Evolutionary conservation across 2,888 invertebrate genomes (phyloP), one percentile per base, ranked within the genome.

Genomic region (Megastigmus dorsalis): DNA sequence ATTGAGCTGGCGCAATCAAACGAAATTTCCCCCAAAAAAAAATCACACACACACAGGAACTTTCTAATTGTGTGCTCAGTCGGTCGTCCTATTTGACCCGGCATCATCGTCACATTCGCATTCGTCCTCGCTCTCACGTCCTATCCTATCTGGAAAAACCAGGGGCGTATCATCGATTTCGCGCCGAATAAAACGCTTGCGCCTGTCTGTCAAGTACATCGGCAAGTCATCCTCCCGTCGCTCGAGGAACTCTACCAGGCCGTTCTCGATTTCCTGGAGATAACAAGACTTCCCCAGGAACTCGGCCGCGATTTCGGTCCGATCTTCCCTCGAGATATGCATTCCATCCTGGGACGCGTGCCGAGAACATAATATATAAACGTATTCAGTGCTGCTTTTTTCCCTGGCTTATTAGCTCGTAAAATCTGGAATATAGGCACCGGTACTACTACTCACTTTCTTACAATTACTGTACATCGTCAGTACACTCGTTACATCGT

Each of bases 191-290:
- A 75, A 74, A 13, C 76, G 78, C 15, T 81, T 48, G 55, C 76
- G 82, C 26, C 75, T 70, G n/a, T 79, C 78, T 59, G 79, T 82
- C 65, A 75, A 80, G 43, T 84, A 85, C 78, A 81, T 81, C 3
- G 83, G 80, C 9, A 85, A 70, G 20, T 83, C 80, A 20, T 79
- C 66, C 59, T 81, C 79, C 60, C 63, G 79, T 62, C 77, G 74
- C 68, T 82, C 79, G 30, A 85, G 67, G 55, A 83, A 84, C 28
- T 81, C 79, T 3, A 83, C 30, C 23, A 85, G 43, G 20, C 67
- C 78, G 6, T 77, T 78, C 52, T 82, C 79, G 13, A 85, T 73
- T 30, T 81, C 77, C 26, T 79, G 75, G 3, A 82, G 80, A 48
- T 84, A 84, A 5, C 76, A 38, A 3, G 82, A 83, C 26, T 80